Conservation (phyloP, 1,140 invertebrate species). For the Drosophila ohnishii region DNA sequence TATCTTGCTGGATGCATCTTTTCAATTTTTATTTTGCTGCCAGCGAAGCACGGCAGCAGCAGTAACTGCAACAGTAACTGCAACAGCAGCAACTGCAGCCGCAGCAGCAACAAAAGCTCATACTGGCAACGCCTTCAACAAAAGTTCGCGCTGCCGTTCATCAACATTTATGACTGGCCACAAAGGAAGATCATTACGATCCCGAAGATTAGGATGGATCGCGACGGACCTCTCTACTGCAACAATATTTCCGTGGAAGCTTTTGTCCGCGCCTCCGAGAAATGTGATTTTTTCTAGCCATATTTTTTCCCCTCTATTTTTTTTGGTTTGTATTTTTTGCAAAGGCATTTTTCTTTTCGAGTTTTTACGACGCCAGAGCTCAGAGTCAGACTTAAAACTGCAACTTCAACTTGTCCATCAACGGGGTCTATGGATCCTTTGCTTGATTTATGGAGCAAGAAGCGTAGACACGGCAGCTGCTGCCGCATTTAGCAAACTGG, state of each 20-base stretch:
- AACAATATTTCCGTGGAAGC: slow-evolving; percentile 67
- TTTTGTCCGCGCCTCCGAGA: slow-evolving; percentile 38
- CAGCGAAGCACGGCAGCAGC: slow-evolving; percentile 61
- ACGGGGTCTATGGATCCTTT: slow-evolving; percentile 57
- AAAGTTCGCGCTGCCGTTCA: slow-evolving; percentile 78
- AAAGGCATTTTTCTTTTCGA: slow-evolving; percentile 40
- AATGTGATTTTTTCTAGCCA: slow-evolving; percentile 70
- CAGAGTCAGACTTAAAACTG: slow-evolving; percentile 4
- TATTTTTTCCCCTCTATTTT: slow-evolving; percentile 27
- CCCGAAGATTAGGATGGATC: slow-evolving; percentile 32
- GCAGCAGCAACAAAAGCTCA: slow-evolving; percentile 70
- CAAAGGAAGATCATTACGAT: slow-evolving; percentile 45
- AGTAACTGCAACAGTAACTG: slow-evolving; percentile 27
- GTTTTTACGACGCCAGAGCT: slow-evolving; percentile 23
- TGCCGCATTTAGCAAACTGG: slow-evolving; percentile 65
- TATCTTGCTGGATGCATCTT: slow-evolving; percentile 72
- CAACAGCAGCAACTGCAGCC: slow-evolving; percentile 35
- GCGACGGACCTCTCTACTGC: slow-evolving; percentile 47
- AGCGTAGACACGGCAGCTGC: slow-evolving; percentile 74
- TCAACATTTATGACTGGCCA: slow-evolving; percentile 78
- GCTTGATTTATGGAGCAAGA: slow-evolving; percentile 73
- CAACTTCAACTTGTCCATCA: slow-evolving; percentile 24
- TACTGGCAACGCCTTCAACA: slow-evolving; percentile 69
- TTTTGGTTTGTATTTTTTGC: neutral
- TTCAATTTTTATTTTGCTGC: slow-evolving; percentile 74